phyloP scores from a whole-genome alignment of 2,113 vertebrate species.

The Myxocyprinus asiaticus region DNA sequence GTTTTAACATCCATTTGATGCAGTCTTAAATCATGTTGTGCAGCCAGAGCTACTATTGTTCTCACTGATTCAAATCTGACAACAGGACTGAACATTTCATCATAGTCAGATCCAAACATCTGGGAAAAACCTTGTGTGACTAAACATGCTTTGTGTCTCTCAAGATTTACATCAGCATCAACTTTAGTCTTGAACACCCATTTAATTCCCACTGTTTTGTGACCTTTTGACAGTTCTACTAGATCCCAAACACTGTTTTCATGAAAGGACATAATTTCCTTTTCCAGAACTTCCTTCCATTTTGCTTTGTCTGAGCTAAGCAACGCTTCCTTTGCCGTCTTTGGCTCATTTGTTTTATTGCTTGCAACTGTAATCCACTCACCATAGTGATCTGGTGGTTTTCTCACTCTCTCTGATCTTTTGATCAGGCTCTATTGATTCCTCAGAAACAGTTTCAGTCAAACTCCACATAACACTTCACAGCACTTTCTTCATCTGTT shows the following conservation, averaged over 20 bases:
- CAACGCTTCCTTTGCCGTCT: not conserved
- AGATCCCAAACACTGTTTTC: not conserved
- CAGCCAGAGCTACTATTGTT: not conserved
- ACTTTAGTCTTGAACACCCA: conserved; percentile 3
- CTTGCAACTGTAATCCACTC: not conserved
- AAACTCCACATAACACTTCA: not conserved
- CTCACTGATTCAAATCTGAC: not conserved
- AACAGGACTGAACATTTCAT: not conserved
- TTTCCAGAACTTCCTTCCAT: not conserved
- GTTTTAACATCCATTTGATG: not conserved
- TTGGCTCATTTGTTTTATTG: not conserved
- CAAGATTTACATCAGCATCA: not conserved
- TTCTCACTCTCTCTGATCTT: not conserved
- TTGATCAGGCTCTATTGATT: not conserved
- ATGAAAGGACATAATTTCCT: not conserved
- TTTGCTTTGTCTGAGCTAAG: not conserved
- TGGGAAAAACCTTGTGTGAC: not conserved
- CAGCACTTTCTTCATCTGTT: not conserved
- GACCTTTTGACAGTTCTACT: not conserved
- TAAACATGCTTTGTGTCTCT: not conserved
- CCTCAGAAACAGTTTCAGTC: not conserved
- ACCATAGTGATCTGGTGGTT: not conserved
- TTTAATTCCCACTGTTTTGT: not conserved
- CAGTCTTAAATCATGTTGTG: not conserved
- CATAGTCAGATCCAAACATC: not conserved